Evolutionary conservation across 2,797 vertebrate genomes (phyloP).

Genomic region (Cyprinella venusta): DNA sequence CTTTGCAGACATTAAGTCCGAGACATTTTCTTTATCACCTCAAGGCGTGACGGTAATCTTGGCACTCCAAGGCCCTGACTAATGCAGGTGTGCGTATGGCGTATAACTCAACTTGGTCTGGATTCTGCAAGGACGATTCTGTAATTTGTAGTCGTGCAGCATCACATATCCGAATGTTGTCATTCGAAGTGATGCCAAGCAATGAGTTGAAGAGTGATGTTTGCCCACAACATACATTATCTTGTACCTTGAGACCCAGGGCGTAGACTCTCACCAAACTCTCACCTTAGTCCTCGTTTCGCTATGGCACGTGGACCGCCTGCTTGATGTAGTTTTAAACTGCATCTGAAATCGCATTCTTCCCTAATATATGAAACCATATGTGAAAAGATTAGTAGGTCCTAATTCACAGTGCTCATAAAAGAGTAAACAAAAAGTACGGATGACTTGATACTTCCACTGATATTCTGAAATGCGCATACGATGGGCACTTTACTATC

Average conservation of each 20-base stretch:
- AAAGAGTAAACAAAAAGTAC: neutral
- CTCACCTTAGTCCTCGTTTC: neutral
- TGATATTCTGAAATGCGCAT: neutral
- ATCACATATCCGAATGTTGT: neutral
- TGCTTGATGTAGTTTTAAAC: neutral
- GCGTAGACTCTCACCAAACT: neutral
- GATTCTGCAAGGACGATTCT: conserved; percentile 16
- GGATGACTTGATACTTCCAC: neutral
- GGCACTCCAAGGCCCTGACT: conserved; percentile 22
- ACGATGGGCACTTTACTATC: neutral
- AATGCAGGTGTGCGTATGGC: conserved; percentile 17
- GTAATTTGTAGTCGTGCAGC: neutral
- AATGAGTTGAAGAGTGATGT: conserved; percentile 5
- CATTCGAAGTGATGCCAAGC: neutral
- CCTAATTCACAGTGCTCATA: neutral
- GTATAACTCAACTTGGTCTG: neutral
- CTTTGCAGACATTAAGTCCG: conserved; percentile 44
- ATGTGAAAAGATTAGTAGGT: neutral
- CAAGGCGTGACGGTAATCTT: conserved; percentile 22
- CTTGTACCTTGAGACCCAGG: neutral
- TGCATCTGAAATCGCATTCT: neutral
- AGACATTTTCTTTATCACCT: conserved; percentile 48
- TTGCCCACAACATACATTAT: neutral
- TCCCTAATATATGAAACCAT: neutral
- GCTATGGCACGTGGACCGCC: neutral